Conservation (phyloP, 2,797 vertebrate genomes). For the Epinephelus awoara region DNA sequence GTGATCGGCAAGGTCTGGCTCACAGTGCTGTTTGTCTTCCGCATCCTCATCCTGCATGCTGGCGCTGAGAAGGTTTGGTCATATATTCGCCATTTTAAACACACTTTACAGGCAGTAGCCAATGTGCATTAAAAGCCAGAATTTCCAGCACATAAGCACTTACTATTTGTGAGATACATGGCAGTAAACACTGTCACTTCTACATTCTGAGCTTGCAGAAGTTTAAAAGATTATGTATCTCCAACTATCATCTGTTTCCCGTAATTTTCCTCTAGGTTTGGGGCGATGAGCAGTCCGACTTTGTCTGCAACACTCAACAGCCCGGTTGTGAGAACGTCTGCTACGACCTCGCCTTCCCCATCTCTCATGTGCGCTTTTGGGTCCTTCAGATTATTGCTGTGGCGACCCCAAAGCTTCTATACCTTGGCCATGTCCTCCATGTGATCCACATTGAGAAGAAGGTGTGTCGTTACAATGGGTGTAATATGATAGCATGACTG, state of each 20-base stretch:
- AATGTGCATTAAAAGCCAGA: not conserved
- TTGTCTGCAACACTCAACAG: conserved; percentile 94
- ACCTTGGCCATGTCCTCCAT: conserved; percentile 87
- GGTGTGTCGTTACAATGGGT: conserved; percentile 56
- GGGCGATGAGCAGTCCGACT: conserved; percentile 96
- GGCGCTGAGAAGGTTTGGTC: conserved; percentile 89
- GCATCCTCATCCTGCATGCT: conserved; percentile 92
- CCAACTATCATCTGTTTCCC: not conserved
- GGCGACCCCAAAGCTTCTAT: conserved; percentile 84
- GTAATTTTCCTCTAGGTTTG: conserved; percentile 82
- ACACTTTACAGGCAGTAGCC: not conserved
- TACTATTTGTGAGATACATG: not conserved
- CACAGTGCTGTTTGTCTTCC: conserved; percentile 95
- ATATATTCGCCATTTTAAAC: not conserved
- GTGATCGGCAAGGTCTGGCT: conserved; percentile 97
- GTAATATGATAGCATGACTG: not conserved
- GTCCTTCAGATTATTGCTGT: conserved; percentile 94
- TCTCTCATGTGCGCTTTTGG: conserved; percentile 97
- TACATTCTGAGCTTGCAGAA: not conserved
- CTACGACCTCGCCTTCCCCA: conserved; percentile 95
- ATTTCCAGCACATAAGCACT: not conserved
- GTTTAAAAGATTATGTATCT: not conserved
- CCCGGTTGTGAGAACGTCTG: conserved; percentile 97
- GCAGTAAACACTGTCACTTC: not conserved
- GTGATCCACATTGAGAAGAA: conserved; percentile 92